phyloP scores from a whole-genome alignment of 2,888 invertebrate species.

The Oscheius sp. region DNA sequence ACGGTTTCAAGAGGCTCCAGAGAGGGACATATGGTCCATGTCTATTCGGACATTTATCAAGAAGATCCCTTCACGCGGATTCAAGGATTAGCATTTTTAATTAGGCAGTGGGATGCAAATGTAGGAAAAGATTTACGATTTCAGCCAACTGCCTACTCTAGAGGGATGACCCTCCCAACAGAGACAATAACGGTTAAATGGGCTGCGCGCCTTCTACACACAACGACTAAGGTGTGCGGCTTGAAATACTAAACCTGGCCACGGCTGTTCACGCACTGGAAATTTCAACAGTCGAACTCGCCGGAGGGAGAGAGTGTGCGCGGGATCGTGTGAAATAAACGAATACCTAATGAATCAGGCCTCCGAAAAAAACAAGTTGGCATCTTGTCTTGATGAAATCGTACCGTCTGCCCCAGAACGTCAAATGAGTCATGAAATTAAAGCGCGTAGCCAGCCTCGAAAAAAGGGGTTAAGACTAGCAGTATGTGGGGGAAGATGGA shows the following conservation, averaged over 20 bases:
- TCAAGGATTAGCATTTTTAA: constrained; percentile 32
- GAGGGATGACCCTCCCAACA: constrained; percentile 11
- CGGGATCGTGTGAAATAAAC: no score
- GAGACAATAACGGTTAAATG: constrained; percentile 33
- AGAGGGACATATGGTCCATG: constrained; percentile 18
- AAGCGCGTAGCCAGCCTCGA: no score
- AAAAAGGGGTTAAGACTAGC: no score
- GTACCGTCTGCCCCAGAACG: no score
- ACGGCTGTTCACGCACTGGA: constrained; percentile 27
- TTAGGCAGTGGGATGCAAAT: constrained; percentile 23
- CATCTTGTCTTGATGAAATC: no score
- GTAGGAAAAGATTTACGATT: constrained; percentile 33
- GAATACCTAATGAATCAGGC: no score
- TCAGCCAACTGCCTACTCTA: constrained; percentile 1
- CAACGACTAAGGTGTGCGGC: constrained; percentile 32
- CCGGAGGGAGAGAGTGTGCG: no score
- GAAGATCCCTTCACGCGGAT: constrained; percentile 32
- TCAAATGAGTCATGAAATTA: no score
- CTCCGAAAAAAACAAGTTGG: no score
- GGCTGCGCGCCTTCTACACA: constrained; percentile 27
- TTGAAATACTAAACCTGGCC: constrained; percentile 30
- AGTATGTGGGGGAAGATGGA: no score
- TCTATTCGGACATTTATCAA: constrained; percentile 31
- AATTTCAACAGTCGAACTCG: no score
- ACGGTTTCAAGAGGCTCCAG: constrained; percentile 9